Evolutionary conservation across 2,113 vertebrate genomes (phyloP), one percentile per base, ranked within the genome.

Genomic region (Dromas ardeola): DNA sequence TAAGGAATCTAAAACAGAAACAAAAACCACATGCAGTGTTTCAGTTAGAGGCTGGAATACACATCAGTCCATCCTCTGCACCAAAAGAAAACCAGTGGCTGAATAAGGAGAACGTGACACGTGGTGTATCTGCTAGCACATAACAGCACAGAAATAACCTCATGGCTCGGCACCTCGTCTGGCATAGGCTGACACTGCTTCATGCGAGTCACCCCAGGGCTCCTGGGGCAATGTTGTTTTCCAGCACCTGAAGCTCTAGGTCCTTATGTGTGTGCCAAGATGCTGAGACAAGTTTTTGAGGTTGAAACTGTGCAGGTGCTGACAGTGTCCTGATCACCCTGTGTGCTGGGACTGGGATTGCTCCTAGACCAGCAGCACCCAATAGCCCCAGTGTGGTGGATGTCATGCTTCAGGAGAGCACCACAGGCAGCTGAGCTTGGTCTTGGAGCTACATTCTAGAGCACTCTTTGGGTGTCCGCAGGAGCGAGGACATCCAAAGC

Each of bases 171-270:
- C 40, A 29, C 22, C 22, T 13, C 1, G 1, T 2, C n/a, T 38
- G 78, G 40, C 3, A 2, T 2, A 7, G n/a, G 49, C 43, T 16
- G 36, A 21, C 47, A 4, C 34, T 0, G 4, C n/a, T 65, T 30
- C 32, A 0, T 7, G 9, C 0, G 1, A 4, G 30, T 11, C 8
- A 5, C n/a, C 25, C 47, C 20, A 2, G 30, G 17, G 32, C 38
- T 85, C 38, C 72, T 14, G 18, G n/a, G 38, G 14, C 47, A n/a
- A 0, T 29, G 74, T 58, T 3, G 0, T 5, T 59, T n/a, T 8
- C 55, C 53, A 49, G 34, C 49, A 56, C 34, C 55, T 83, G 61
- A 40, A 55, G 66, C 40, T 88, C 49, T 22, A 29, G 14, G 40
- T 56, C 50, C 74, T 62, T 38, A 30, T 1, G 2, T 23, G 29